Conservation (phyloP, 2,888 invertebrate species). For the Drosophila nr. perissopoda region DNA sequence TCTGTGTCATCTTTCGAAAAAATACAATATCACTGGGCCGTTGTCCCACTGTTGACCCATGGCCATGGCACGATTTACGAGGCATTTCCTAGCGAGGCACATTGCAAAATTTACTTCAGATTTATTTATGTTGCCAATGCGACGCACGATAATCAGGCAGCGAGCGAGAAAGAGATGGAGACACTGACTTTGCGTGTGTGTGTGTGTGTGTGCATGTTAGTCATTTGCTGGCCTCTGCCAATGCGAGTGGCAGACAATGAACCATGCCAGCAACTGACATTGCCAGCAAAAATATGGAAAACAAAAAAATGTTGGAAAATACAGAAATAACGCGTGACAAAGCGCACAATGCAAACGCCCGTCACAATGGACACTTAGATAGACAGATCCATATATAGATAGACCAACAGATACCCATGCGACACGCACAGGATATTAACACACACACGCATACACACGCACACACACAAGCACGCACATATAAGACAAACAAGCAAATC, state of each 20-base stretch:
- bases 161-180: slow-evolving; percentile 10
- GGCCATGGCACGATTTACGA: slow-evolving; percentile 82
- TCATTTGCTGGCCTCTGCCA: slow-evolving; percentile 52
- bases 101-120: slow-evolving; percentile 81
- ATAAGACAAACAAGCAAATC: slow-evolving; percentile 64
- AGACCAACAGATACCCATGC: slow-evolving; percentile 46
- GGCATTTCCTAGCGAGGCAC: slow-evolving; percentile 81
- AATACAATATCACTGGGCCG: slow-evolving; percentile 60
- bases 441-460: slow-evolving; percentile 23
- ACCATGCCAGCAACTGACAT: slow-evolving; percentile 42
- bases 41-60: slow-evolving; percentile 67
- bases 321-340: slow-evolving; percentile 74
- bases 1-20: slow-evolving; percentile 66
- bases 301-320: slow-evolving; percentile 38
- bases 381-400: slow-evolving; percentile 60
- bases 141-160: slow-evolving; percentile 46
- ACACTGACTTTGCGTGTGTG: slow-evolving; percentile 10
- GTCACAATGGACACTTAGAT: slow-evolving; percentile 74
- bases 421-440: slow-evolving; percentile 70
- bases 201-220: slow-evolving; percentile 19
- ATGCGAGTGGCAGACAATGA: slow-evolving; percentile 69
- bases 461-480: slow-evolving; percentile 18
- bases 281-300: slow-evolving; percentile 55
- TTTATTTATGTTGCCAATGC: slow-evolving; percentile 77
- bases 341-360: slow-evolving; percentile 62